Conservation (phyloP, 2,113 vertebrate species). For the Pungitius pungitius region DNA sequence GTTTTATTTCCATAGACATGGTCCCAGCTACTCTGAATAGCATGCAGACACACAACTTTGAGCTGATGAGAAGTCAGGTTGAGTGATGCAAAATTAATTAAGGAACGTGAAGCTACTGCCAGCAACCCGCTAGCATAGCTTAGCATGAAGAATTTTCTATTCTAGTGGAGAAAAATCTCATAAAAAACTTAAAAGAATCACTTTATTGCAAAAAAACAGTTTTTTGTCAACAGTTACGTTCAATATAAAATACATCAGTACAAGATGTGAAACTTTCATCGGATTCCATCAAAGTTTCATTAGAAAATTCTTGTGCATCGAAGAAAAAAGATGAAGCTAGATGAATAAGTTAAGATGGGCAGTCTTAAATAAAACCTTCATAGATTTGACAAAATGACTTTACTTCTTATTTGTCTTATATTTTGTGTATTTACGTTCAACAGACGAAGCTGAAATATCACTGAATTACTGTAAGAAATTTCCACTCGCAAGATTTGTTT, state of each 20-base stretch:
- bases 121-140: background rate
- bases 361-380: background rate
- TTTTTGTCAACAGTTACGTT: background rate
- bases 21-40: background rate
- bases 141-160: background rate
- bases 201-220: background rate
- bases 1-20: background rate
- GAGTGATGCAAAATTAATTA: background rate
- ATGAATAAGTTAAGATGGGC: background rate
- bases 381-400: background rate
- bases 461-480: background rate
- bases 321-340: background rate
- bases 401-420: background rate
- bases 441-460: background rate
- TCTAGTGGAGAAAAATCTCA: background rate
- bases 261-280: background rate
- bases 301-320: background rate
- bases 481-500: slow-evolving; percentile 1
- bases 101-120: background rate
- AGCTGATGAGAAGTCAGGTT: background rate
- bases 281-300: slow-evolving; percentile 5
- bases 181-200: background rate
- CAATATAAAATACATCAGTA: background rate
- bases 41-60: background rate
- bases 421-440: background rate